phyloP scores from a whole-genome alignment of 53 echinoderm and acorn worm species.

The Apostichopus leukothele region DNA sequence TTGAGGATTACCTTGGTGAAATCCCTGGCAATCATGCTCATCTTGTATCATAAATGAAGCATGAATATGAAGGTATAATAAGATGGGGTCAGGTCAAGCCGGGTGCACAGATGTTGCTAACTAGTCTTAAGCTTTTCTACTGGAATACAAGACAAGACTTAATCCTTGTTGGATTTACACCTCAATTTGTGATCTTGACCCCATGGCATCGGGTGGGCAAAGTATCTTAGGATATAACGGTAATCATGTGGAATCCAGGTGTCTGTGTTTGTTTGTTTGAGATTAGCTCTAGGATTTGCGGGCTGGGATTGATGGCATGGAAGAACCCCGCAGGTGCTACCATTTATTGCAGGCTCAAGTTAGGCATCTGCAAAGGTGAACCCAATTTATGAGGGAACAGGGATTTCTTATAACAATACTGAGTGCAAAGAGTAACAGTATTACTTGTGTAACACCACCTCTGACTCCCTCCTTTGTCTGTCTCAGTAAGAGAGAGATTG shows the following conservation, averaged over 20 bases:
- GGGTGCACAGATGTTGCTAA: not conserved
- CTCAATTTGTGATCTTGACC: conserved; percentile 6
- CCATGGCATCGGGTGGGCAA: not conserved
- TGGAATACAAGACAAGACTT: not conserved
- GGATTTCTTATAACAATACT: too few relatives aligned
- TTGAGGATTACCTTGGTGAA: not conserved
- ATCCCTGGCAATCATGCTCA: not conserved
- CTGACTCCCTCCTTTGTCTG: too few relatives aligned
- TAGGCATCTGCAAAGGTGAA: too few relatives aligned
- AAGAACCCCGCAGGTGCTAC: not conserved
- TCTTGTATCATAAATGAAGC: not conserved
- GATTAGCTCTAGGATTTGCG: not conserved
- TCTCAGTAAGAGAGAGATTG: too few relatives aligned
- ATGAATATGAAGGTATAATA: not conserved
- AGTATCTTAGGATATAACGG: not conserved
- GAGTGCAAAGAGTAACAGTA: too few relatives aligned
- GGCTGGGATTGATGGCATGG: not conserved
- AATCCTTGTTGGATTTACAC: not conserved
- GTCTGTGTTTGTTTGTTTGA: not conserved
- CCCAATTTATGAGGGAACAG: too few relatives aligned
- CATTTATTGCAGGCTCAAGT: too few relatives aligned
- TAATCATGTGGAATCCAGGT: conserved; percentile 3
- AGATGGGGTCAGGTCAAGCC: not conserved
- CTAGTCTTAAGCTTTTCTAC: not conserved
- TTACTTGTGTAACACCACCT: too few relatives aligned